Evolutionary conservation across 2,113 vertebrate genomes (phyloP).

Genomic region (Puntigrus tetrazona): DNA sequence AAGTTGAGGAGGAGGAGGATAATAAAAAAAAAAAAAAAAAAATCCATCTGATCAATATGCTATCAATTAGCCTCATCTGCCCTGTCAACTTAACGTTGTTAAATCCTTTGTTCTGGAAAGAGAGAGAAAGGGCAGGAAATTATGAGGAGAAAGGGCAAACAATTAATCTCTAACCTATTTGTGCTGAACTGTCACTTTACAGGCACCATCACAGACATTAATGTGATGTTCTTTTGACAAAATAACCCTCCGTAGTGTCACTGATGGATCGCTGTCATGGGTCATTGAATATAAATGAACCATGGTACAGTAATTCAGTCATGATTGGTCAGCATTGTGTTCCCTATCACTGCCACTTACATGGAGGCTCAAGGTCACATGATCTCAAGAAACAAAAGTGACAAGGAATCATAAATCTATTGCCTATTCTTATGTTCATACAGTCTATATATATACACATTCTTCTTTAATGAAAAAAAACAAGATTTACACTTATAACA

Average conservation of each 20-base stretch:
- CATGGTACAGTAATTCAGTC: slow-evolving; percentile 28
- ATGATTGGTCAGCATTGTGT: slow-evolving; percentile 18
- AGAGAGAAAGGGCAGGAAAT: background rate
- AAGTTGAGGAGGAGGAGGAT: background rate
- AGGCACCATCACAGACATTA: background rate
- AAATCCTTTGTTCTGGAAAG: background rate
- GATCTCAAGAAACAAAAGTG: slow-evolving; percentile 22
- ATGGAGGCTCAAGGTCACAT: background rate
- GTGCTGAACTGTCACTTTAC: slow-evolving; percentile 2
- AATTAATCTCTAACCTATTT: background rate
- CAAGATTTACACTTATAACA: no score
- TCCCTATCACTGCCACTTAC: background rate
- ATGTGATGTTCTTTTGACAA: background rate
- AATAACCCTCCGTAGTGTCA: background rate
- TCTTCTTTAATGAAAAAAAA: no score
- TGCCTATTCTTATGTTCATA: background rate
- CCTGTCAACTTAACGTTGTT: slow-evolving; percentile 16
- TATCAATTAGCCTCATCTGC: slow-evolving; percentile 22
- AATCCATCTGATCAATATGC: slow-evolving; percentile 33
- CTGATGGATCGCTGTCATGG: background rate
- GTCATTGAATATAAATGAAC: slow-evolving; percentile 26
- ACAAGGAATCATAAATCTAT: background rate
- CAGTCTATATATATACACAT: no score
- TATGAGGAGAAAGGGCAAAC: slow-evolving; percentile 9
- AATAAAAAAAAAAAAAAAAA: background rate